These are phyloP conservation scores for Gorsachius goisagi DNA, from an alignment of 2,113 vertebrate genomes.

Conservation along the genomic window DNA sequence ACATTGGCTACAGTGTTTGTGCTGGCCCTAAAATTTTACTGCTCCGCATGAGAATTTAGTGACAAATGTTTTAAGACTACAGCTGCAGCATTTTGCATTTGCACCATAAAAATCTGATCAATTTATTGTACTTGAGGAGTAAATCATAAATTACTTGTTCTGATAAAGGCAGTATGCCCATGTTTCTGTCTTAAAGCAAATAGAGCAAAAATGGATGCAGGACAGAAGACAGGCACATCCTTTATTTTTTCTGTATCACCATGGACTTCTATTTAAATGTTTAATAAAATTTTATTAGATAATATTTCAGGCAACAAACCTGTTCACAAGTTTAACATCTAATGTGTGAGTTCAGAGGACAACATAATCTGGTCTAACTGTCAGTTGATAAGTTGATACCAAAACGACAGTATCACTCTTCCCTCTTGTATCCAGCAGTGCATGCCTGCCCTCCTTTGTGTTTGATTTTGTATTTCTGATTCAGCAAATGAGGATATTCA, in stretches of 20 bases:
- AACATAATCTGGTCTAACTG: not conserved
- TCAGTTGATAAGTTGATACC: not conserved
- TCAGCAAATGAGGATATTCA: not conserved
- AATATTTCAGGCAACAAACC: not conserved
- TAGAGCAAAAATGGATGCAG: not conserved
- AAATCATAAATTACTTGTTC: not conserved
- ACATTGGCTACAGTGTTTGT: not conserved
- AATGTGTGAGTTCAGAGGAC: not conserved
- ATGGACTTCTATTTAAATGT: not conserved
- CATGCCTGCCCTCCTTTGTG: not conserved
- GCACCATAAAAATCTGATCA: not conserved
- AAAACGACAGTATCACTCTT: not conserved
- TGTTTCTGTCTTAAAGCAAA: not conserved
- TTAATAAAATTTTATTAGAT: not conserved
- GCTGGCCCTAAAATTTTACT: not conserved
- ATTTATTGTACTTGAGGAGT: not conserved
- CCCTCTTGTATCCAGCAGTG: not conserved
- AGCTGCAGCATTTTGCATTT: not conserved
- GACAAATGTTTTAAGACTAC: not conserved
- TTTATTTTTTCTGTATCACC: not conserved
- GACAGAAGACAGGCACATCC: not conserved
- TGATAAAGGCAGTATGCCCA: not conserved
- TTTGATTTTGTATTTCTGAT: not conserved
- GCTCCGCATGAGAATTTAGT: not conserved
- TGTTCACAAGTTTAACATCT: not conserved